Base-by-base conservation (phyloP, 2,113 vertebrate genomes). In the Nibea coibor region DNA sequence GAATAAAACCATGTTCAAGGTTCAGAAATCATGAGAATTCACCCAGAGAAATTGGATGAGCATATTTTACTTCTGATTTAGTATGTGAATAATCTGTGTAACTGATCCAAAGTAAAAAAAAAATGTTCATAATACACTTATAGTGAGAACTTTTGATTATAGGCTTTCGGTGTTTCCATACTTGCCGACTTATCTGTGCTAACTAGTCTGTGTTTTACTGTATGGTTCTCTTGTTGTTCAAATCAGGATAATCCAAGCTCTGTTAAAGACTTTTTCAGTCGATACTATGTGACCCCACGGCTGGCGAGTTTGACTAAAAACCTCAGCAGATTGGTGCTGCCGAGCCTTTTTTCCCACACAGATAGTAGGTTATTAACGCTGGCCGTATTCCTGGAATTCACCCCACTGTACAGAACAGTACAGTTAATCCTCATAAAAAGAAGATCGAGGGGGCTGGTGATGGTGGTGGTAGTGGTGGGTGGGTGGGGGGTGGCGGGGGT, bases 341-440 rank as follows among this genome's bases (percentile, higher is more conserved):
- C 4, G 61, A 26, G 64, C 63, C 45, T 47, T 86, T 89, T 50
- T 79, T 87, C 87, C 82, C 88, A 93, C 89, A 86, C 76, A 78
- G 87, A 88, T 68, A 89, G 77, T 67, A 61, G 51, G 82, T 89
- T 89, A 90, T 89, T 90, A 87, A 89, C 48, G 50, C 48, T 87
- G 82, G 66, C 22, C n/a, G 64, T 88, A 71, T 91, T 91, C 82
- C 87, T 74, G 93, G 91, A 92, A 92, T 90, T 75, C 24, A 64
- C n/a, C 57, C 61, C 83, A 84, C 71, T 73, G 71, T 78, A 78
- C 72, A 17, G 74, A 82, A 78, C 66, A n/a, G 82, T n/a, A 73
- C 84, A 88, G 85, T 70, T 93, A 93, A 93, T 93, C 91, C 91
- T 77, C 72, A 81, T 68, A 68, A 87, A 89, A 89, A 76, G 63